Evolutionary conservation across 2,888 invertebrate genomes (phyloP).

Genomic region (Dryocosmus kuriphilus): DNA sequence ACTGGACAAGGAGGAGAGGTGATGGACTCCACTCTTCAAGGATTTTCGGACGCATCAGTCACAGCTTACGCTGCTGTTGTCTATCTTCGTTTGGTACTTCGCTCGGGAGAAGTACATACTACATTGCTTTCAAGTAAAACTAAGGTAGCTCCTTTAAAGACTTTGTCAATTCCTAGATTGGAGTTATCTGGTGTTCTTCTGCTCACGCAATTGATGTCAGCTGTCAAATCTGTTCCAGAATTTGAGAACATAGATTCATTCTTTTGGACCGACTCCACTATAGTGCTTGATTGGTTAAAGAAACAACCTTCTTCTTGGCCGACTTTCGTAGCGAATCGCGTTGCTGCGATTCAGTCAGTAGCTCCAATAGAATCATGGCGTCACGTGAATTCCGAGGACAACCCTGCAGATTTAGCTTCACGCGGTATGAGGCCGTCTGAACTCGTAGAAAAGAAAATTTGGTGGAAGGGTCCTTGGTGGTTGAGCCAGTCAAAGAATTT

Average conservation of each 20-base stretch:
- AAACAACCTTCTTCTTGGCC: slow-evolving; percentile 39
- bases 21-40: not conserved
- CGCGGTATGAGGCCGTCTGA: slow-evolving; percentile 23
- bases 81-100: slow-evolving; percentile 9
- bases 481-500: not conserved
- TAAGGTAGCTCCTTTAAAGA: slow-evolving; percentile 40
- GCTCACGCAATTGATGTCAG: not conserved
- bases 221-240: not conserved
- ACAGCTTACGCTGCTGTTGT: slow-evolving; percentile 1
- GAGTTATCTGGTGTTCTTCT: slow-evolving; percentile 38
- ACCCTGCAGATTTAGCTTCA: slow-evolving; percentile 35
- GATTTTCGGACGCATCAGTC: slow-evolving; percentile 42
- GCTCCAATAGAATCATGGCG: slow-evolving; percentile 13
- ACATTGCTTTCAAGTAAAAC: slow-evolving; percentile 25
- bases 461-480: slow-evolving; percentile 33
- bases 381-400: slow-evolving; percentile 21
- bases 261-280: slow-evolving; percentile 46
- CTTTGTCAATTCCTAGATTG: slow-evolving; percentile 38
- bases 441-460: not conserved
- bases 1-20: slow-evolving; percentile 3
- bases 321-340: slow-evolving; percentile 42
- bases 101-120: not conserved
- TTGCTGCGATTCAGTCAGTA: slow-evolving; percentile 35
- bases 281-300: slow-evolving; percentile 38
- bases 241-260: slow-evolving; percentile 2